These are phyloP conservation scores for Lochmaea capreae DNA, from an alignment of 2,888 invertebrate genomes.

Conservation along the genomic window DNA sequence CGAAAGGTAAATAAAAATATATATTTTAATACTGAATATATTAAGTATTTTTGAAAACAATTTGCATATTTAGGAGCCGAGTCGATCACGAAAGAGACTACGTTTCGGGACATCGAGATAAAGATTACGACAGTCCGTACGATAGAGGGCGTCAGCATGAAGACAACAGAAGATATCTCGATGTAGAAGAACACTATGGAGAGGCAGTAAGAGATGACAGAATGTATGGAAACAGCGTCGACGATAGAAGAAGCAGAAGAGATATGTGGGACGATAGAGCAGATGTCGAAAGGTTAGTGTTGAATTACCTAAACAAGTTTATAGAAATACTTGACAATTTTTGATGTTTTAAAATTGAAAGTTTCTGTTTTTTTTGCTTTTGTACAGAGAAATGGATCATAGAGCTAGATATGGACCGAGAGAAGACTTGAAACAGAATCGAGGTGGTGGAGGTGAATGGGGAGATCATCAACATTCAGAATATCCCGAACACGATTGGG, in stretches of 20 bases:
- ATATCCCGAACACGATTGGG: conserved; percentile 34
- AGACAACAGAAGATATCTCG: conserved; percentile 64
- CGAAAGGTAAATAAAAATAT: conserved; percentile 47
- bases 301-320: conserved; percentile 25
- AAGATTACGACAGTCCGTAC: conserved; percentile 65
- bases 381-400: conserved; percentile 53
- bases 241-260: conserved; percentile 59
- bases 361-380: too few species aligned
- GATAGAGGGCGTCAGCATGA: conserved; percentile 63
- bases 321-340: not conserved
- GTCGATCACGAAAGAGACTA: conserved; percentile 61
- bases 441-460: conserved; percentile 29
- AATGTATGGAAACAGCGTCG: conserved; percentile 61
- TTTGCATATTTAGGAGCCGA: conserved; percentile 41
- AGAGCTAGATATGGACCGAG: conserved; percentile 48
- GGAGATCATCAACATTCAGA: conserved; percentile 7
- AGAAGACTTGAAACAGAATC: conserved; percentile 27
- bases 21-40: too few species aligned
- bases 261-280: conserved; percentile 61
- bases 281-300: conserved; percentile 54
- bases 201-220: conserved; percentile 59
- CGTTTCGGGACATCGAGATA: conserved; percentile 57
- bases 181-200: conserved; percentile 61
- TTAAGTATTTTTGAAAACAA: too few species aligned
- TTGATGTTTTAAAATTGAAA: too few species aligned